Evolutionary conservation across 2,888 invertebrate species (phyloP).

Genomic region (Priocnemis perturbator): DNA sequence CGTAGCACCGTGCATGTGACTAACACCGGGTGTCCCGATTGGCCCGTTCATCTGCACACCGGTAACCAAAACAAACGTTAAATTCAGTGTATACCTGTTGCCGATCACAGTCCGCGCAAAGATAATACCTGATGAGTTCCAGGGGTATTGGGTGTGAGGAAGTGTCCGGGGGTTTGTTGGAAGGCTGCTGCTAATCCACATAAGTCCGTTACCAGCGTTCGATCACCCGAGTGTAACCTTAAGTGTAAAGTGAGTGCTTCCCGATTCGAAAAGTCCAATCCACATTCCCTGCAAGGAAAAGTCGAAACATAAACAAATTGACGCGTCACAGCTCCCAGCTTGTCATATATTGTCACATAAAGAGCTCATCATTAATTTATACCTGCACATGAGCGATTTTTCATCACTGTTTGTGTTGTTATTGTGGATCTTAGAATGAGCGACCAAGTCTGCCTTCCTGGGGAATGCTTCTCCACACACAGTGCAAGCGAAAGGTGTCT

Average conservation of each 20-base stretch:
- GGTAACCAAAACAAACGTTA: conserved; percentile 12
- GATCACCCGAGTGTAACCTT: conserved; percentile 87
- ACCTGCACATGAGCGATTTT: conserved; percentile 76
- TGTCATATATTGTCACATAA: no score
- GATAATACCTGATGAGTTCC: conserved; percentile 69
- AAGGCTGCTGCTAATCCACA: conserved; percentile 88
- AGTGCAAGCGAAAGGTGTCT: conserved; percentile 84
- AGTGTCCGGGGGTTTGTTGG: conserved; percentile 81
- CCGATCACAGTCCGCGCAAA: not conserved
- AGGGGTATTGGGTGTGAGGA: conserved; percentile 74
- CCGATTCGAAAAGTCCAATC: conserved; percentile 81
- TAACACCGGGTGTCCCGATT: conserved; percentile 69
- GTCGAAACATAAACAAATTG: no score
- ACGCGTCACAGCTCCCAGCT: no score
- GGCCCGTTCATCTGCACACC: conserved; percentile 72
- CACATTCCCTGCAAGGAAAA: conserved; percentile 77
- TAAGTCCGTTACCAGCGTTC: conserved; percentile 87
- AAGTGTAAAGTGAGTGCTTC: conserved; percentile 88
- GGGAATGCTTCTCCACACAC: conserved; percentile 88
- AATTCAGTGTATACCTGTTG: conserved; percentile 7
- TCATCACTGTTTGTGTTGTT: conserved; percentile 75
- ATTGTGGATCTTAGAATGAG: conserved; percentile 78
- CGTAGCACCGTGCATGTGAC: conserved; percentile 73
- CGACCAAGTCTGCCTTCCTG: conserved; percentile 82
- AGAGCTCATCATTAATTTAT: not conserved